Conservation (phyloP, 2,113 vertebrate species). For the Nansenia antarctica region DNA sequence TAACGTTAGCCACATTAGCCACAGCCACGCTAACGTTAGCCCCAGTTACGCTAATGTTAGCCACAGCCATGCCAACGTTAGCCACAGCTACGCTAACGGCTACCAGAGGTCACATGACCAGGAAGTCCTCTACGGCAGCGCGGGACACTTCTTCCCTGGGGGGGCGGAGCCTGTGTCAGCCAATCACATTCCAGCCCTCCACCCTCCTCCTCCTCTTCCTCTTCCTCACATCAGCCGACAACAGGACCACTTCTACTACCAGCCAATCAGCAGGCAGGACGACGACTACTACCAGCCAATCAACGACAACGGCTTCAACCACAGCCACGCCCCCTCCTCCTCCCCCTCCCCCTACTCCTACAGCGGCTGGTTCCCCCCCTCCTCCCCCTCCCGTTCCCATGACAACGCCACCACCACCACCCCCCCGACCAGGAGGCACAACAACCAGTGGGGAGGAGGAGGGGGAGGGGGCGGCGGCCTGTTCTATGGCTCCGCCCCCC, state of each 20-base stretch:
- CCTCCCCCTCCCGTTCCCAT: neutral
- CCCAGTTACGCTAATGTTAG: no score
- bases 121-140: neutral
- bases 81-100: conserved; percentile 9
- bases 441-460: no score
- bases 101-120: conserved; percentile 9
- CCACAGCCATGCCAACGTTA: no score
- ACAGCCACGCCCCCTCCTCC: neutral
- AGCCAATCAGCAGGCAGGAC: conserved; percentile 41
- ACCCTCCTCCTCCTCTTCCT: no score
- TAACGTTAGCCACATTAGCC: no score
- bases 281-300: conserved; percentile 20
- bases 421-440: no score
- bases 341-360: neutral
- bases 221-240: no score
- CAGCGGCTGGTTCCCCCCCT: neutral
- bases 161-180: conserved; percentile 22
- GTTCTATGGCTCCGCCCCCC: conserved; percentile 8
- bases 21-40: no score
- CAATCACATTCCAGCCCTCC: conserved; percentile 26
- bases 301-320: neutral
- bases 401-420: no score
- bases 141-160: conserved; percentile 14
- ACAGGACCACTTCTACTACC: no score
- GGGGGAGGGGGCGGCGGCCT: neutral